Evolutionary conservation across 1,140 invertebrate species (phyloP).

Genomic region (Agrypnia vestita): DNA sequence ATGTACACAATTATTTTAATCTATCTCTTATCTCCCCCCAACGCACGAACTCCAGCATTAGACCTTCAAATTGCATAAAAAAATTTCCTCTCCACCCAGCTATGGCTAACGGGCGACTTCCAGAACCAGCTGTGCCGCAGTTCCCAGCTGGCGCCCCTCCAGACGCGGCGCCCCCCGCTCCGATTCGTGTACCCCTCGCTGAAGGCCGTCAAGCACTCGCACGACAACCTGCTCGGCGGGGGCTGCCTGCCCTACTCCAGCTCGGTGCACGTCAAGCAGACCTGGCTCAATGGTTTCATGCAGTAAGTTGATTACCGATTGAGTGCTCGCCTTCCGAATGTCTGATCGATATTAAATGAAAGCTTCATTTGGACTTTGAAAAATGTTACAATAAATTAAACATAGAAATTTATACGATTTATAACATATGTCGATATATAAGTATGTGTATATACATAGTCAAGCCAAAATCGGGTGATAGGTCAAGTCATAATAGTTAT

Average conservation of each 20-base stretch:
- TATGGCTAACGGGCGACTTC: constrained; percentile 70
- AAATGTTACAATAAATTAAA: too few species aligned
- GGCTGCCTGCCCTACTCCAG: constrained; percentile 92
- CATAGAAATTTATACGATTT: too few species aligned
- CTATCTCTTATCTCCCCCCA: too few species aligned
- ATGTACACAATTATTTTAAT: too few species aligned
- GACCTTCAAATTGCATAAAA: not conserved
- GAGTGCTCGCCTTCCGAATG: too few species aligned
- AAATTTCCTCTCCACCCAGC: constrained; percentile 52
- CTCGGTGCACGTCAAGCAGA: constrained; percentile 87
- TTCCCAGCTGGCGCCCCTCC: constrained; percentile 63
- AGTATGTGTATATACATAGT: too few species aligned
- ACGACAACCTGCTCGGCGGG: constrained; percentile 88
- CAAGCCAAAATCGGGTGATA: too few species aligned
- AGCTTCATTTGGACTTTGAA: too few species aligned
- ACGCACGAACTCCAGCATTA: too few species aligned
- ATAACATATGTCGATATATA: too few species aligned
- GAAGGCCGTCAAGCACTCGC: constrained; percentile 87
- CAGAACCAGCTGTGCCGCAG: constrained; percentile 66
- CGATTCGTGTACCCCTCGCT: constrained; percentile 72
- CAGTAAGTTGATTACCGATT: constrained; percentile 79
- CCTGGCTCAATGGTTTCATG: constrained; percentile 85
- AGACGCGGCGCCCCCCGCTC: constrained; percentile 67
- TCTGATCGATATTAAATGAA: too few species aligned
- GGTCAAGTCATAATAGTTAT: too few species aligned